These are phyloP conservation scores for Xiphophorus birchmanni DNA, from an alignment of 2,797 vertebrate species.

Conservation along the genomic window DNA sequence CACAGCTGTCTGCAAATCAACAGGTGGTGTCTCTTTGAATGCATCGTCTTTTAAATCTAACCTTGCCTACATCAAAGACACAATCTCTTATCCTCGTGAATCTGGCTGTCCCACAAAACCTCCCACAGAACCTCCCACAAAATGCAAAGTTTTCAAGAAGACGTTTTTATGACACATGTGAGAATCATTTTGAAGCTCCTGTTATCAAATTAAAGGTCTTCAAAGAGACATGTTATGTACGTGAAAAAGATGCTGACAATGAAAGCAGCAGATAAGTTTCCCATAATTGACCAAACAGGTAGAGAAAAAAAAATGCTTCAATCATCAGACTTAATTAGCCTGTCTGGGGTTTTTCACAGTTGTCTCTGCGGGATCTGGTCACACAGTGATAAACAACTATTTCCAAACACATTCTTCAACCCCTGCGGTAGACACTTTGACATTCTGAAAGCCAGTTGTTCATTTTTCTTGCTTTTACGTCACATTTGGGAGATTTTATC, in stretches of 20 bases:
- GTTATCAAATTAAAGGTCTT: conserved; percentile 13
- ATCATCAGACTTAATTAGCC: conserved; percentile 6
- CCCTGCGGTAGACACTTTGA: background rate
- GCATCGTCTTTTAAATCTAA: background rate
- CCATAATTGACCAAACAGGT: conserved; percentile 40
- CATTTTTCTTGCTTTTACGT: conserved; percentile 39
- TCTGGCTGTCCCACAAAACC: background rate
- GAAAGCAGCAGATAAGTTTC: conserved; percentile 12
- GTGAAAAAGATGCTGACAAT: conserved; percentile 3
- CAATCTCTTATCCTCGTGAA: background rate
- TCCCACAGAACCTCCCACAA: too few relatives aligned
- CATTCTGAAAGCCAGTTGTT: conserved; percentile 14
- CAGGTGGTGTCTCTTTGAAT: background rate
- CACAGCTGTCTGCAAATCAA: background rate
- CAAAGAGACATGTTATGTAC: conserved; percentile 12
- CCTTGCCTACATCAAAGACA: background rate
- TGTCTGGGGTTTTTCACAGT: conserved; percentile 21
- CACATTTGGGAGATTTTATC: conserved; percentile 35
- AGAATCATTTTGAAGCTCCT: conserved; percentile 29
- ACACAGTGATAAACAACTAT: conserved; percentile 11
- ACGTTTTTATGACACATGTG: conserved; percentile 12
- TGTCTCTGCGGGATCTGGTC: conserved; percentile 18
- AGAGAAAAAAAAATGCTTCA: conserved; percentile 32
- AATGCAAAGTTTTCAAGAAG: background rate
- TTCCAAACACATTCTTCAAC: conserved; percentile 38